Evolutionary conservation across 2,888 invertebrate species (phyloP).

Genomic region (Caenorhabditis macrosperma): DNA sequence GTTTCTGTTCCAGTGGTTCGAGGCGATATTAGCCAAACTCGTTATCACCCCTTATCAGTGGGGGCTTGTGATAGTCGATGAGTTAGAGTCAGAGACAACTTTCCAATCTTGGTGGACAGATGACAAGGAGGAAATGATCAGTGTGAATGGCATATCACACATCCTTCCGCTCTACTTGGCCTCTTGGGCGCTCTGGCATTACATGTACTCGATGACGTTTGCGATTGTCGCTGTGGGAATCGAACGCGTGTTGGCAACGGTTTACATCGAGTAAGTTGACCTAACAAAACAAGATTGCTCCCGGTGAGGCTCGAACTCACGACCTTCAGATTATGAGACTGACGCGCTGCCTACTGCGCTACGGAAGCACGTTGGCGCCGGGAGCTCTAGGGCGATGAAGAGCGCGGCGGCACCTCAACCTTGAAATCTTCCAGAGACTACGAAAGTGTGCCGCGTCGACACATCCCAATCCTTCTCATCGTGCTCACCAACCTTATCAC

Average conservation of each 20-base stretch:
- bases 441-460: constrained; percentile 15
- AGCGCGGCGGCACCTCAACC: too few relatives aligned
- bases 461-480: constrained; percentile 25
- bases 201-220: constrained; percentile 35
- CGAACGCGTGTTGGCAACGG: constrained; percentile 22
- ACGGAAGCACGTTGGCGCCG: constrained; percentile 59
- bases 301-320: constrained; percentile 87
- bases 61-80: constrained; percentile 10
- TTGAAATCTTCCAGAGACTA: constrained; percentile 25
- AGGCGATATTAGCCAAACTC: constrained; percentile 24
- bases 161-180: constrained; percentile 13
- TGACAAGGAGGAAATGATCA: neutral
- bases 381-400: too few relatives aligned
- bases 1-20: constrained; percentile 37
- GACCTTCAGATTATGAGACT: constrained; percentile 94
- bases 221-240: constrained; percentile 17
- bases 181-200: constrained; percentile 26
- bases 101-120: constrained; percentile 30
- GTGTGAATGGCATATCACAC: neutral
- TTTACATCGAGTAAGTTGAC: constrained; percentile 28
- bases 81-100: neutral
- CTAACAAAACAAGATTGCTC: constrained; percentile 1
- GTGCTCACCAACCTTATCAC: constrained; percentile 32
- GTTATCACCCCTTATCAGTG: constrained; percentile 30
- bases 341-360: constrained; percentile 90